phyloP scores from a whole-genome alignment of 2,113 vertebrate genomes.

The Cercopithecus mona region DNA sequence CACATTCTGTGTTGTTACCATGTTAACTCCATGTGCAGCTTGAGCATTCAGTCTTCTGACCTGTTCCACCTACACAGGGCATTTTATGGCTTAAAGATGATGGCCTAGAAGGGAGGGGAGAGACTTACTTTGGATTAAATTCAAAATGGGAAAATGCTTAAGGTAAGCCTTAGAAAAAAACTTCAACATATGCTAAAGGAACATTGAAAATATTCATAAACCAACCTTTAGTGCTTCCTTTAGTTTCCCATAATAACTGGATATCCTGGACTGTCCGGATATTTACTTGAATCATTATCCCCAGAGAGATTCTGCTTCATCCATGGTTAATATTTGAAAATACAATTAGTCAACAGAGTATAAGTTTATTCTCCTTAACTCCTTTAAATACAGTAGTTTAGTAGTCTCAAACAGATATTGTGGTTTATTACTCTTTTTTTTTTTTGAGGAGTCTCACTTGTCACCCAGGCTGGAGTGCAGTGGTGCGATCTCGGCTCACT shows the following conservation, averaged over 20 bases:
- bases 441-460: too few relatives aligned
- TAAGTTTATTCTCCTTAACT: not conserved
- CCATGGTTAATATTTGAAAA: slow-evolving; percentile 46
- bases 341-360: not conserved
- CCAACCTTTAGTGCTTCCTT: slow-evolving; percentile 6
- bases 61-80: slow-evolving; percentile 52
- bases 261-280: not conserved
- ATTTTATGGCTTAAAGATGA: slow-evolving; percentile 36
- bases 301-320: not conserved
- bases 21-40: slow-evolving; percentile 8
- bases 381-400: not conserved
- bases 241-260: not conserved
- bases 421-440: not conserved
- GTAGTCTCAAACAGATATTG: not conserved
- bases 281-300: not conserved
- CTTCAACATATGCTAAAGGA: not conserved
- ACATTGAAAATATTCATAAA: not conserved
- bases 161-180: slow-evolving; percentile 60
- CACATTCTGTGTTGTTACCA: slow-evolving; percentile 51
- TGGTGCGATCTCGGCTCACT: too few relatives aligned
- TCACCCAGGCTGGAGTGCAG: too few relatives aligned
- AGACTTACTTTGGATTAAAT: slow-evolving; percentile 53
- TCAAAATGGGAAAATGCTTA: slow-evolving; percentile 74
- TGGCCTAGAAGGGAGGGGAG: slow-evolving; percentile 56
- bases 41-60: slow-evolving; percentile 51